Evolutionary conservation across 2,113 vertebrate species (phyloP).

Genomic region (Grammomys dolichurus): DNA sequence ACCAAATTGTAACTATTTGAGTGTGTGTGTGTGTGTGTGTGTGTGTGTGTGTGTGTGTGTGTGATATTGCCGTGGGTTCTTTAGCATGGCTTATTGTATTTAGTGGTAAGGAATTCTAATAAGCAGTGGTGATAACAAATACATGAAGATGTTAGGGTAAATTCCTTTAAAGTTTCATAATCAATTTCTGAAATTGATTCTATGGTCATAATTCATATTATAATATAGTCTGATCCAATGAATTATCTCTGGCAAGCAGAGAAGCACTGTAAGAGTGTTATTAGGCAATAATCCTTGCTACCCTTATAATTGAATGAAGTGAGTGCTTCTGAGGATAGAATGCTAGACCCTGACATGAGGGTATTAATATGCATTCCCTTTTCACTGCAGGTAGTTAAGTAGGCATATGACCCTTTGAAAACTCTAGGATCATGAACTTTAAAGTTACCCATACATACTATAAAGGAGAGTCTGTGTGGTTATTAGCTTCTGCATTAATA

Average conservation of each 20-base stretch:
- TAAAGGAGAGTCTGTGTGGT: not conserved
- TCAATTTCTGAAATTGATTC: conserved; percentile 45
- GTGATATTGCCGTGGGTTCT: not conserved
- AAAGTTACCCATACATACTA: not conserved
- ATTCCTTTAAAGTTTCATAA: not conserved
- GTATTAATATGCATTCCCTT: not conserved
- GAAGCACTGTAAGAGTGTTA: not conserved
- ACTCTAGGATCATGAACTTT: not conserved
- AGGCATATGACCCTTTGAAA: conserved; percentile 1
- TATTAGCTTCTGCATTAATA: not conserved
- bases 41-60: too few relatives aligned
- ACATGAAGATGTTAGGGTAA: conserved; percentile 19
- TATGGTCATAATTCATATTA: not conserved
- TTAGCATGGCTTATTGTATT: not conserved
- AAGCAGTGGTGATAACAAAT: conserved; percentile 23
- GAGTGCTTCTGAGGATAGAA: not conserved
- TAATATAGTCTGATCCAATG: conserved; percentile 20
- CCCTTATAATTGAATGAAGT: conserved; percentile 9
- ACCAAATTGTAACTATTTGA: not conserved
- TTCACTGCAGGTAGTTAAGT: not conserved
- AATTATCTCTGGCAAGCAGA: conserved; percentile 35
- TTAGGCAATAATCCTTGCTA: not conserved
- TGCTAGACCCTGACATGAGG: not conserved
- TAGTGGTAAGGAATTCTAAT: conserved; percentile 19
- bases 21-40: too few relatives aligned